Evolutionary conservation across 1,140 invertebrate genomes (phyloP).

Genomic region (Pantala flavescens): DNA sequence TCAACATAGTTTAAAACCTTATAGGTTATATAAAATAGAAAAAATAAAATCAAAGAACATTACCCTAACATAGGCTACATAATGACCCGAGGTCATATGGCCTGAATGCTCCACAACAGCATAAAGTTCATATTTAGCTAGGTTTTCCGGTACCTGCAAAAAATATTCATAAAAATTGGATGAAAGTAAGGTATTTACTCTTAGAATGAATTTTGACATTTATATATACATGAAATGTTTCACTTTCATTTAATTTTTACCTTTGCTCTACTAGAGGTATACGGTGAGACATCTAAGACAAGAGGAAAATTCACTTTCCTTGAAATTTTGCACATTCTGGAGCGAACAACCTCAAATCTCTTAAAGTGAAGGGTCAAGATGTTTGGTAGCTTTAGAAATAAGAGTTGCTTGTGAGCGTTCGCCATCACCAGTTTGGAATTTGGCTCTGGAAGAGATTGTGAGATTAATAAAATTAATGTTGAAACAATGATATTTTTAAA

Average conservation of each 20-base stretch:
- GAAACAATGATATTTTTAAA: too few species aligned
- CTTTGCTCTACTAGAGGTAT: conserved; percentile 70
- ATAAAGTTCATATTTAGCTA: conserved; percentile 47
- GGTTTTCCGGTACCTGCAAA: background rate
- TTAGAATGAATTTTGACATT: too few species aligned
- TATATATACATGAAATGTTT: too few species aligned
- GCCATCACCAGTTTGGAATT: conserved; percentile 26
- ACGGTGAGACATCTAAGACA: conserved; percentile 78
- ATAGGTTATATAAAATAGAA: too few species aligned
- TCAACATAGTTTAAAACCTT: too few species aligned
- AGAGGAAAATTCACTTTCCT: conserved; percentile 81
- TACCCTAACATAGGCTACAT: conserved; percentile 89
- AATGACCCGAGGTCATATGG: conserved; percentile 82
- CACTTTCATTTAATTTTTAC: conserved; percentile 24
- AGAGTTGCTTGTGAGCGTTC: conserved; percentile 82
- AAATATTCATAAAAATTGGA: too few species aligned
- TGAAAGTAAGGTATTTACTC: too few species aligned
- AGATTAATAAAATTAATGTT: too few species aligned
- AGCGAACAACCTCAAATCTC: conserved; percentile 62
- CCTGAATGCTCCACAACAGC: conserved; percentile 93
- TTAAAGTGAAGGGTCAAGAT: conserved; percentile 93
- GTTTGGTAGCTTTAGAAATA: conserved; percentile 81
- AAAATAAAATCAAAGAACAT: background rate
- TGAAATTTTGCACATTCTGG: conserved; percentile 62
- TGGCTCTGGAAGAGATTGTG: too few species aligned